Base-by-base conservation (phyloP, 1,140 invertebrate genomes). In the Trachelipus rathkii region DNA sequence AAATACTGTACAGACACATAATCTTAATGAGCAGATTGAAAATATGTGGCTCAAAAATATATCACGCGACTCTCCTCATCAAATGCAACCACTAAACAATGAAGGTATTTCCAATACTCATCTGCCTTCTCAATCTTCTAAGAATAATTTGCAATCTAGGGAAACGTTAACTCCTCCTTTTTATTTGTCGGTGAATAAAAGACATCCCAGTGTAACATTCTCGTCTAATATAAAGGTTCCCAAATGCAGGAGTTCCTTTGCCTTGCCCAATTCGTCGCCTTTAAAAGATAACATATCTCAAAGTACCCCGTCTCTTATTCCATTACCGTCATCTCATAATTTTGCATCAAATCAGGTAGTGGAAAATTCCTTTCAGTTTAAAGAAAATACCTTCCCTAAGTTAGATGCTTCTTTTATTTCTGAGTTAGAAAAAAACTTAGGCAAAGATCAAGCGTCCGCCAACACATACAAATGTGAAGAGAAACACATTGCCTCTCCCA, bases 351-450 rank as follows among this genome's bases (percentile, higher is more conserved):
- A 71, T 15, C 60, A 19, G 15, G 7, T 68, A 19, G 21, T 66
- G 10, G 10, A 10, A 21, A 8, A 10, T 33, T 19, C 10, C 3
- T 21, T 71, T 13, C 11, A 24, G 50, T n/a, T n/a, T 11, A 66
- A 50, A 44, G 66, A 33, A 75, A 67, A 19, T 44, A 67, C 6
- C 7, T 74, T 75, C 23, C 73, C 73, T 13, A 87, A 86, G 78
- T 78, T 89, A n/a, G 89, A 90, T 82, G 84, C 87, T 0, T 85
- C 84, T 1, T 89, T 90, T 71, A 84, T 90, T 8, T 87, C 87
- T 0, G 89, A 90, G 79, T 82, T 90, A 66, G 89, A 90, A 81
- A 90, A 90, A 79, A 88, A 87, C 78, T 83, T 90, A 33, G 87
- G 86, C 0, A 84, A 86, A 45, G 87, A 86, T 70, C 88, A 89